phyloP scores from a whole-genome alignment of 2,113 vertebrate genomes.

The Corvus cornix region DNA sequence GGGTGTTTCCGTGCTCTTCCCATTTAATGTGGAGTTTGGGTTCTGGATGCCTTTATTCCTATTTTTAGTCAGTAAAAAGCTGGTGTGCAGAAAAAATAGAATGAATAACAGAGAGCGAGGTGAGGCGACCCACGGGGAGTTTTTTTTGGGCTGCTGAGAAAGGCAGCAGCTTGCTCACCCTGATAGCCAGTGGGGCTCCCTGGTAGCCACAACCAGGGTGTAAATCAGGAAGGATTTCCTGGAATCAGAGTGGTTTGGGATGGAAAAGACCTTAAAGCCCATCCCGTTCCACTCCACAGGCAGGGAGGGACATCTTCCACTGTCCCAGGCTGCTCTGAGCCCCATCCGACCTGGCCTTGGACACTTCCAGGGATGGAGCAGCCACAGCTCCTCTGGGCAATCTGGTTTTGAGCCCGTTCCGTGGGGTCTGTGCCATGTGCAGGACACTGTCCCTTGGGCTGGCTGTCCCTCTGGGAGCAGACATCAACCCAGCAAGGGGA shows the following conservation, averaged over 20 bases:
- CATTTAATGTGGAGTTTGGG: not conserved
- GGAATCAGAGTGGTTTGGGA: not conserved
- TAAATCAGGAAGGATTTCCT: not conserved
- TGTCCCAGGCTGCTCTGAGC: not conserved
- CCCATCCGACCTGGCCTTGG: not conserved
- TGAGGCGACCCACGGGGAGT: not conserved
- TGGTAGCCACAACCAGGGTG: not conserved
- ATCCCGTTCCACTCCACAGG: too few relatives aligned
- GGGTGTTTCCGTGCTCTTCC: not conserved
- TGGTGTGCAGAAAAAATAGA: not conserved
- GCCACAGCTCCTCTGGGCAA: not conserved
- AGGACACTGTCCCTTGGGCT: not conserved
- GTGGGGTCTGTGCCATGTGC: not conserved
- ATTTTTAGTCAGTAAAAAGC: accelerated
- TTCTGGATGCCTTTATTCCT: not conserved
- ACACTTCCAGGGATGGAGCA: not conserved
- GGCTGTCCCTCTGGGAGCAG: not conserved
- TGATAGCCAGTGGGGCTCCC: not conserved
- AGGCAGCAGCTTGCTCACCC: not conserved
- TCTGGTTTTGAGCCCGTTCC: not conserved
- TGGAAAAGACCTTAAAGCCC: not conserved
- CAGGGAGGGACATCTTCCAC: not conserved
- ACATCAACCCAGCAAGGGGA: not conserved
- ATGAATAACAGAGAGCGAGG: accelerated
- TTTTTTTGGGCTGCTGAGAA: not conserved